Base-by-base conservation (phyloP, 2,113 vertebrate species). In the Lagopus leucura region DNA sequence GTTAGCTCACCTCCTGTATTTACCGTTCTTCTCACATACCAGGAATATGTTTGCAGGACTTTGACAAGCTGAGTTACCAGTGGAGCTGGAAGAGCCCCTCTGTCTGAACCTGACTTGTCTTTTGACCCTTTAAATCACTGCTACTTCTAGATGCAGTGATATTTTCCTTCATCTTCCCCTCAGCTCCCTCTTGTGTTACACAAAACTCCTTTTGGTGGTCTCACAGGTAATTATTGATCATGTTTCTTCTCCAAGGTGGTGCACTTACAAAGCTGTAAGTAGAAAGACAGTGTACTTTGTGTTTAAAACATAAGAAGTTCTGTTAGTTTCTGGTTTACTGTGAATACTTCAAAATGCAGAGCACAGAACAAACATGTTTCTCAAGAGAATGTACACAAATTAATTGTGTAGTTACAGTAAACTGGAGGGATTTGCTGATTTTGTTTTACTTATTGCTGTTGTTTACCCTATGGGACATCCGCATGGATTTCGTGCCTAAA, bases 91-190 rank as follows among this genome's bases (percentile, higher is more conserved):
- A 55, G 17, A 47, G 69, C 79, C 83, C 57, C 65, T 90, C 76
- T 83, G 76, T 65, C 65, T 87, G 52, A 14, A 81, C 10, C 67
- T 70, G 45, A 50, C 77, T 32, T 52, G 18, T 67, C 42, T 64
- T 73, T 80, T 88, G 86, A 71, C 65, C 73, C 42, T 90, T 88
- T 71, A 90, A 94, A 90, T 92, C 48, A 57, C 42, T 94, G 77
- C 15, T 81, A 43, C 61, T 93, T 78, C 81, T 57, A 83, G 65
- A 42, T 64, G 50, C 52, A 15, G 74, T 67, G 61, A 48, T 52
- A 43, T 47, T 77, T 67, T 45, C 60, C 21, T 80, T 88, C 80
- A 92, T 93, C 52, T 81, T 86, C 38, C 55, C 20, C 47, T 91
- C 77, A 82, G 78, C 57, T 84, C 80, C 70, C 58, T 86, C n/a